phyloP scores from a whole-genome alignment of 2,888 invertebrate genomes.

The Aporophyla lueneburgensis region DNA sequence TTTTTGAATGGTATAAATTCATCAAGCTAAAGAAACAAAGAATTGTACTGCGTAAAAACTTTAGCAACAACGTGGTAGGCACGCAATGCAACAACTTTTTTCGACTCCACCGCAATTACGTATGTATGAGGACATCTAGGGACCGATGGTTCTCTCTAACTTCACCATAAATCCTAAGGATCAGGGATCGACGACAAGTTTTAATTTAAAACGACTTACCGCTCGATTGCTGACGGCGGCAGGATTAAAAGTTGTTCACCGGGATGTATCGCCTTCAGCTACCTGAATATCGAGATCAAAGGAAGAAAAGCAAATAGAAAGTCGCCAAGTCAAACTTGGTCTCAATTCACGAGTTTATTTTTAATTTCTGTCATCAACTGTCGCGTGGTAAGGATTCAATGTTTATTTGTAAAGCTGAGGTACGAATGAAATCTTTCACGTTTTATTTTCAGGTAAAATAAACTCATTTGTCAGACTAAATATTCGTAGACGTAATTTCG shows the following conservation, averaged over 20 bases:
- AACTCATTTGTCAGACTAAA: neutral
- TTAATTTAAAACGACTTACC: slow-evolving; percentile 87
- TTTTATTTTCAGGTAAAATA: slow-evolving; percentile 20
- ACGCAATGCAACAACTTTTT: slow-evolving; percentile 51
- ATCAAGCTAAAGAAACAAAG: neutral
- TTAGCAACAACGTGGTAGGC: neutral
- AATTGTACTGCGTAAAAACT: neutral
- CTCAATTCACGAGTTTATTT: slow-evolving; percentile 55
- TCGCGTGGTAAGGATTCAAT: slow-evolving; percentile 18
- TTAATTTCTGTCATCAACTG: slow-evolving; percentile 62
- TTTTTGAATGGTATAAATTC: neutral
- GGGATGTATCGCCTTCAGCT: slow-evolving; percentile 73
- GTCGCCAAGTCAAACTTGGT: slow-evolving; percentile 56
- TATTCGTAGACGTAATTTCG: slow-evolving; percentile 4
- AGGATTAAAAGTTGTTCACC: slow-evolving; percentile 81
- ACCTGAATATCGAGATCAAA: slow-evolving; percentile 73
- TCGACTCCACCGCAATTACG: slow-evolving; percentile 63
- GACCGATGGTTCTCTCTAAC: slow-evolving; percentile 70
- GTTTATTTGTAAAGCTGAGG: slow-evolving; percentile 28
- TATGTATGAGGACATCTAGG: slow-evolving; percentile 67
- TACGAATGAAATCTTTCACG: neutral
- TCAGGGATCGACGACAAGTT: slow-evolving; percentile 78
- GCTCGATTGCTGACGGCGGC: slow-evolving; percentile 80
- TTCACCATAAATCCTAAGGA: slow-evolving; percentile 76
- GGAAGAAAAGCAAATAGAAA: slow-evolving; percentile 70